Evolutionary conservation across 2,888 invertebrate species (phyloP).

Genomic region (Sabatieria punctata): DNA sequence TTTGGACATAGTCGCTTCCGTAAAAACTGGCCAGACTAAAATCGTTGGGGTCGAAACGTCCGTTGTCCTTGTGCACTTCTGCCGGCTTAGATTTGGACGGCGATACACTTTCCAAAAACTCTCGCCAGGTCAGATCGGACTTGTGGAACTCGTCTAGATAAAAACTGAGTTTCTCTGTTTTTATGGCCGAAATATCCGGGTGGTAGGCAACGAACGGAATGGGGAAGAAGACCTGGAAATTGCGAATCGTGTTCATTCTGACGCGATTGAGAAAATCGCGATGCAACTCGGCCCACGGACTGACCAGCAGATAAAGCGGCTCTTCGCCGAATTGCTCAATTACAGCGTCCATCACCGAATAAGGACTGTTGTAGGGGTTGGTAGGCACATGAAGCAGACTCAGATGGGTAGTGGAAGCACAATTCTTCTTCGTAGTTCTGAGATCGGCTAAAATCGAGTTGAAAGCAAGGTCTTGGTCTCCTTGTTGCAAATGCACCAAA

Average conservation of each 20-base stretch:
- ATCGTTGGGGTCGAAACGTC: conserved; percentile 58
- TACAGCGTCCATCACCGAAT: not conserved
- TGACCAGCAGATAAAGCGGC: conserved; percentile 18
- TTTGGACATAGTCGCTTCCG: conserved; percentile 50
- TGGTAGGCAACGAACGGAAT: conserved; percentile 74
- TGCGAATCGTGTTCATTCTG: conserved; percentile 78
- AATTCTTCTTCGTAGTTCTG: not conserved
- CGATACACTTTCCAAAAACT: too few relatives aligned
- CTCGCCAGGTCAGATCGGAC: not conserved
- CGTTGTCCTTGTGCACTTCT: conserved; percentile 54
- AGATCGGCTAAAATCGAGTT: conserved; percentile 4
- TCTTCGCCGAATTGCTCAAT: not conserved
- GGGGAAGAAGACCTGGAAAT: conserved; percentile 76
- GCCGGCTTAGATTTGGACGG: conserved; percentile 5
- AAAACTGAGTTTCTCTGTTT: conserved; percentile 10
- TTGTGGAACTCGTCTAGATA: not conserved
- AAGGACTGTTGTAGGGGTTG: not conserved
- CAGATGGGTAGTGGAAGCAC: not conserved
- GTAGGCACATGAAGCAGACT: not conserved
- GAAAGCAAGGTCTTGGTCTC: conserved; percentile 9
- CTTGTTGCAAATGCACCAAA: conserved; percentile 13
- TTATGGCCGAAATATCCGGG: conserved; percentile 40
- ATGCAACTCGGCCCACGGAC: conserved; percentile 45
- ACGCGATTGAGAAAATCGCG: conserved; percentile 77
- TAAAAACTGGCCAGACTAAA: conserved; percentile 62